Evolutionary conservation across 2,113 vertebrate genomes (phyloP).

Genomic region (Setophaga coronata): DNA sequence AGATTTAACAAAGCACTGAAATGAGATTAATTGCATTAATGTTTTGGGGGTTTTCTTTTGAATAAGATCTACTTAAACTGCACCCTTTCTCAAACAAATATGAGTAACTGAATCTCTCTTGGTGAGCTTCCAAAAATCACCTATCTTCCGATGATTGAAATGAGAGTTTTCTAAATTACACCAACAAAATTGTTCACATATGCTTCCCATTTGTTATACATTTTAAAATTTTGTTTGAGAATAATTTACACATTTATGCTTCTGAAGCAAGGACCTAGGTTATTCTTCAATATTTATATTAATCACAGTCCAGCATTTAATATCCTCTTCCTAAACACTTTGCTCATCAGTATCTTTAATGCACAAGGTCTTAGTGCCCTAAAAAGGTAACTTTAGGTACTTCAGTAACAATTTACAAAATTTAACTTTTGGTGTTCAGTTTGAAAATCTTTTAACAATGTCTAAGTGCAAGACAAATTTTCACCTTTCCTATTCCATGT

Average conservation of each 20-base stretch:
- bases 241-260: neutral
- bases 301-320: neutral
- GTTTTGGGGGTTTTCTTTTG: neutral
- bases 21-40: neutral
- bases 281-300: neutral
- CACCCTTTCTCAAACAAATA: neutral
- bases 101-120: neutral
- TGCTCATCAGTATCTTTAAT: neutral
- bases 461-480: neutral
- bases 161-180: neutral
- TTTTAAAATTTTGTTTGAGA: neutral
- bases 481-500: neutral
- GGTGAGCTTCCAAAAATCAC: neutral
- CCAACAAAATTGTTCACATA: neutral
- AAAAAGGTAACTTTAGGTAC: neutral
- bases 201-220: neutral
- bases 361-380: neutral
- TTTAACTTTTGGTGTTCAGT: neutral
- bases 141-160: neutral
- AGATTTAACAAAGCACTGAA: constrained; percentile 8
- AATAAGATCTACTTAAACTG: neutral
- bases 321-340: neutral
- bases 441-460: neutral
- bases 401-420: neutral
- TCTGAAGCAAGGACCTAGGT: neutral